Percentiles rank a stretch among this genome's conserved stretches.
These are phyloP conservation scores for Cercopithecus neglectus DNA, from an alignment of 2,797 vertebrate genomes.

Conservation along the genomic window DNA sequence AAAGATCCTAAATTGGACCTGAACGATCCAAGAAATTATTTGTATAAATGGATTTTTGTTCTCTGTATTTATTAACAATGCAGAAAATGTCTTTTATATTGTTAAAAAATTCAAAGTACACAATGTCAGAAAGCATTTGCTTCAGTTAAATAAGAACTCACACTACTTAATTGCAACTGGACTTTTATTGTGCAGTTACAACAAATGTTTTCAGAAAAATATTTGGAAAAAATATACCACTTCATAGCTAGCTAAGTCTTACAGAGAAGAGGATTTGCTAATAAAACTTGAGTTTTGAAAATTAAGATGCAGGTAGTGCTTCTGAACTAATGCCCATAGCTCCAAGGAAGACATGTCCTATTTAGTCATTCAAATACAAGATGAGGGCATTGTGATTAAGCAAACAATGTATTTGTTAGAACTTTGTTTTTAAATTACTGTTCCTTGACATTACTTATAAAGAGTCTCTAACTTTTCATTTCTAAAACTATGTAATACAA, in stretches of 20 bases:
- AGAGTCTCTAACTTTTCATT: background rate
- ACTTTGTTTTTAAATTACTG: constrained; percentile 8
- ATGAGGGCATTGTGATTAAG: background rate
- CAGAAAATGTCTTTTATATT: constrained; percentile 12
- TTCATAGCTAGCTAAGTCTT: constrained; percentile 69
- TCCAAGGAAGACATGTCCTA: constrained; percentile 14
- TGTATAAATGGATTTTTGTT: background rate
- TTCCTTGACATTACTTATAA: background rate
- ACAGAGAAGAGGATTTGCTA: constrained; percentile 46
- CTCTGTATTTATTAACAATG: constrained; percentile 48
- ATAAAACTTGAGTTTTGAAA: constrained; percentile 61
- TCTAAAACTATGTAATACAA: background rate
- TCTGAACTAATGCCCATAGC: constrained; percentile 40
- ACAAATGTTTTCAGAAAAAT: constrained; percentile 82
- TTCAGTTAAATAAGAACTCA: constrained; percentile 70
- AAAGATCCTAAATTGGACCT: background rate
- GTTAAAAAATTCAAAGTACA: background rate
- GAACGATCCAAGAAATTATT: background rate
- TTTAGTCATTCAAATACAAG: background rate
- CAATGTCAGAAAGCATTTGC: background rate
- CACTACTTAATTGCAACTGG: constrained; percentile 71
- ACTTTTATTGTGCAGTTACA: constrained; percentile 81
- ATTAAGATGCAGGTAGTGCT: constrained; percentile 53
- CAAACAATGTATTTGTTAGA: background rate
- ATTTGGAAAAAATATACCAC: constrained; percentile 81